Evolutionary conservation across 2,797 vertebrate species (phyloP).

Genomic region (Saxicola maurus): DNA sequence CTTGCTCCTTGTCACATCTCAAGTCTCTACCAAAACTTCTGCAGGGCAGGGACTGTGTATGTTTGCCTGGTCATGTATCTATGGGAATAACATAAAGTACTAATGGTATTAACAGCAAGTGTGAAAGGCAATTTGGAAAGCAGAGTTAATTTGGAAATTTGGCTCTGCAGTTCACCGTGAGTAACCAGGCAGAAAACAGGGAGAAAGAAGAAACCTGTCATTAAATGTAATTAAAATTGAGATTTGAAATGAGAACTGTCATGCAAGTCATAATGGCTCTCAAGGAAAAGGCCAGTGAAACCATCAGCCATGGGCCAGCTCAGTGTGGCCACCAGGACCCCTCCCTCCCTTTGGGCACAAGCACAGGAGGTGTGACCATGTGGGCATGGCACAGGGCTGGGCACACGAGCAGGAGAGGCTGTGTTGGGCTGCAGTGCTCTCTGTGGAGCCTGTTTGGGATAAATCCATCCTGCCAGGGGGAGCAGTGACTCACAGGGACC

Average conservation of each 20-base stretch:
- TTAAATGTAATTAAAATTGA: not conserved
- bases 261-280: not conserved
- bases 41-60: slow-evolving; percentile 8
- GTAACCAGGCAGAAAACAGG: not conserved
- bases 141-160: not conserved
- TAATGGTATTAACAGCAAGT: slow-evolving; percentile 3
- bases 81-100: not conserved
- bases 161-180: not conserved
- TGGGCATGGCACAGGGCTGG: not conserved
- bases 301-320: not conserved
- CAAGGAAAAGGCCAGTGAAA: not conserved
- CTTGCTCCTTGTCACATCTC: slow-evolving; percentile 40
- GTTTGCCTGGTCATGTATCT: slow-evolving; percentile 32
- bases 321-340: not conserved
- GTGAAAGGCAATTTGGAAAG: not conserved
- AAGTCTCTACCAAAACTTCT: slow-evolving; percentile 1
- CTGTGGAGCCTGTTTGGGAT: not conserved
- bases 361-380: not conserved
- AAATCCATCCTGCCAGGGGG: not conserved
- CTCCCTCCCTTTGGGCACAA: accelerated
- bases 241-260: not conserved
- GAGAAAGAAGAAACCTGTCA: not conserved
- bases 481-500: not conserved
- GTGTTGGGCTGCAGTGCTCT: accelerated
- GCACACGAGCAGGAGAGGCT: not conserved